Base-by-base conservation (phyloP, 2,888 invertebrate species). In the Stenodema calcarata region DNA sequence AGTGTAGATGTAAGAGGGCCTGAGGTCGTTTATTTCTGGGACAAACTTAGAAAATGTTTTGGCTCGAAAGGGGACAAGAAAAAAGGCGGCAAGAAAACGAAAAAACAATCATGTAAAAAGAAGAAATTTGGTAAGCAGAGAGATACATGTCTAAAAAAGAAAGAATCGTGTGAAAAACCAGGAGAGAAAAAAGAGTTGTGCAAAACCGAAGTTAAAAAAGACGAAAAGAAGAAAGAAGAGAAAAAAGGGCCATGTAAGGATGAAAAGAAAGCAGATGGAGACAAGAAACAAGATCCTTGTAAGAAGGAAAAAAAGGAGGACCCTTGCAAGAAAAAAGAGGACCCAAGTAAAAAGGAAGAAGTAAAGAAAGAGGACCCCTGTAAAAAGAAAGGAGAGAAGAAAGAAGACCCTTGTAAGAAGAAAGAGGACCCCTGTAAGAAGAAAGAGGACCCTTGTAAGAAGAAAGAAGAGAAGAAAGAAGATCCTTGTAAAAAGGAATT, bases 361-460 rank as follows among this genome's bases (percentile, higher is more conserved):
- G 82, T 73, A 16, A 50, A 87, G 54, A 73, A 86, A 35, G 79
- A 35, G n/a, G 86, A 81, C 12, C 86, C 86, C 18, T 86, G 86
- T 27, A 78, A 76, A 79, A 86, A 86, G 86, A 86, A 86, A 42
- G 78, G 44, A 44, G 82, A 69, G 9, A 82, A 82, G 42, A 81
- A 83, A 44, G 81, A 80, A 16, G 86, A 80, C 28, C 86, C 86
- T 80, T 86, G 86, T 69, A 86, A 73, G 47, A 86, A 81, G 47
- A 87, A 87, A 50, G 87, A 87, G 23, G 81, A 86, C 30, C 85
- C 76, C 42, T 76, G 85, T 28, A 86, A 86, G 27, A 86, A 82
- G 50, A 87, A 75, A 70, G 85, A 75, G 1, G 84, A 70, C 41
- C 84, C 84, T 18, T 84, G 86, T 44, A 80, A 84, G n/a, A 84